Base-by-base conservation (phyloP, 2,888 invertebrate species). In the Plebejus anna region DNA sequence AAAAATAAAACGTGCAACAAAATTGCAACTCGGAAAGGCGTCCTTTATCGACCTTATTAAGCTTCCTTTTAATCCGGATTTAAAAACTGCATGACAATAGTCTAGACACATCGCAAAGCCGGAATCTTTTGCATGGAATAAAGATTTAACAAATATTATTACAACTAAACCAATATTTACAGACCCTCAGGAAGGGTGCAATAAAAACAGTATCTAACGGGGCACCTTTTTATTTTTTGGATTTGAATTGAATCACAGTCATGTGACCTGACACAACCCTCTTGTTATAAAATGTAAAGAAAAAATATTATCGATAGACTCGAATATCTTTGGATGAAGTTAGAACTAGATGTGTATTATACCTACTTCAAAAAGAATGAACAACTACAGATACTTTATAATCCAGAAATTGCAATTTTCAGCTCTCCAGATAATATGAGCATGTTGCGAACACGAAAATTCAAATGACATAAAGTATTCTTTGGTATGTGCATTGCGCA, bases 161-260 rank as follows among this genome's bases (percentile, higher is more conserved):
- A 91, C 92, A 90, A 91, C 90, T 88, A 88, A 89, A 89, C 90
- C 89, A 92, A 93, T 92, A 92, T 94, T 92, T 92, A 89, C 88
- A 87, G 87, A 88, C 87, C 89, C 90, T 87, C 88, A 88, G 88
- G 87, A 88, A 88, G 90, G 86, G 91, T 90, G 87, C 86, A 84
- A 87, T 86, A 87, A 87, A 87, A 85, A 86, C 86, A 84, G 83
- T 38, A 75, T 75, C 61, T 28, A n/a, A 75, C 7, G 28, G 51
- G 72, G 16, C 70, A 72, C 28, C 28, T 73, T 73, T 73, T 73
- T 73, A 51, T 72, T 72, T 85, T 86, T 82, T 82, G 86, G 84
- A 86, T 88, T 87, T 88, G 85, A 89, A 90, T 88, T 87, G 86
- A 87, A 85, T 87, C 87, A 85, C 86, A 72, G 47, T 13, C 9